A percentile compares a stretch with the other conserved stretches of the same genome.
phyloP scores from a whole-genome alignment of 2,888 invertebrate genomes.

The Dysmachus trigonus region DNA sequence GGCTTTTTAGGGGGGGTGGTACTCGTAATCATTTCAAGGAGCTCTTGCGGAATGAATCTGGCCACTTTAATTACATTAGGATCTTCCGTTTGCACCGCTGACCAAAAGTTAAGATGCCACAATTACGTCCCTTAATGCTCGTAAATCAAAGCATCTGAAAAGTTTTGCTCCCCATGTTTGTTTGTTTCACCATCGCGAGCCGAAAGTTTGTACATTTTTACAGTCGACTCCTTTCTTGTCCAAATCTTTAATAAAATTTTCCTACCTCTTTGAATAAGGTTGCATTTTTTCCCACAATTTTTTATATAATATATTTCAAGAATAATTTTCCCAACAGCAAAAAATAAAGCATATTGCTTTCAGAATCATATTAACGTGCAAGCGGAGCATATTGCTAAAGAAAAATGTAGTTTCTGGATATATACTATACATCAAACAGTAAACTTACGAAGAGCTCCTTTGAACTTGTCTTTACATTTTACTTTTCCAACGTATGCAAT shows the following conservation, averaged over 20 bases:
- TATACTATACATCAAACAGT: no score
- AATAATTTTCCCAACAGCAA: background rate
- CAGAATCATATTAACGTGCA: background rate
- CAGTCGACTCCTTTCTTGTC: background rate
- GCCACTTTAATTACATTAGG: slow-evolving; percentile 23
- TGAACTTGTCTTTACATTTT: no score
- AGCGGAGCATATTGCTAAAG: background rate
- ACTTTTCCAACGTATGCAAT: no score
- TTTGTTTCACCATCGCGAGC: background rate
- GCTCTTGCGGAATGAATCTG: slow-evolving; percentile 9
- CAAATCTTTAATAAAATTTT: background rate
- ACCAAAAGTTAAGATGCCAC: slow-evolving; percentile 7
- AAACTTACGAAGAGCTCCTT: no score
- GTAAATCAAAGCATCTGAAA: slow-evolving; percentile 7
- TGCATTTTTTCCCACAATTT: background rate
- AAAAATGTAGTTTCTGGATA: background rate
- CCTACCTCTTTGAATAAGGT: background rate
- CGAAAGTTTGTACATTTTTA: background rate
- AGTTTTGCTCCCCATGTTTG: background rate
- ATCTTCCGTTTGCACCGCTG: slow-evolving; percentile 7
- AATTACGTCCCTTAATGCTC: background rate
- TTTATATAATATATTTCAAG: background rate
- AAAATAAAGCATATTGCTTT: background rate
- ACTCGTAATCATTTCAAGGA: slow-evolving; percentile 7
- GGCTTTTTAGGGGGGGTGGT: background rate